Evolutionary conservation across 2,113 vertebrate species (phyloP).

Genomic region (Chloropsis cyanopogon): DNA sequence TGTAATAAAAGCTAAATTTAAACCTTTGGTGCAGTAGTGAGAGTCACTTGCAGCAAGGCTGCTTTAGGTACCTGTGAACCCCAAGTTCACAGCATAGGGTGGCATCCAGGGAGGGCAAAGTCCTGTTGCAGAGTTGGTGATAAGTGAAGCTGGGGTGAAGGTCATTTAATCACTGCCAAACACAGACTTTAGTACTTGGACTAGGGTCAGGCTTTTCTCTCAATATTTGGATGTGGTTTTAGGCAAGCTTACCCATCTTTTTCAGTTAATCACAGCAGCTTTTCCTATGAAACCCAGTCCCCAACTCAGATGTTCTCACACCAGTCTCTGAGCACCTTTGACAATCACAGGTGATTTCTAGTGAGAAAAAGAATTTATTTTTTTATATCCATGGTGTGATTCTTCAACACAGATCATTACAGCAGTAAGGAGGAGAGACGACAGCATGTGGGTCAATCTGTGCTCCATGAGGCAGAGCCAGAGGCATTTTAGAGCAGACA

Average conservation of each 20-base stretch:
- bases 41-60: not conserved
- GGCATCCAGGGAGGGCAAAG: not conserved
- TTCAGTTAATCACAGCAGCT: not conserved
- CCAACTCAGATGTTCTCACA: not conserved
- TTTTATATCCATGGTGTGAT: not conserved
- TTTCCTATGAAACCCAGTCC: not conserved
- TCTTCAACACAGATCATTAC: not conserved
- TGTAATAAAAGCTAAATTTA: constrained; percentile 78
- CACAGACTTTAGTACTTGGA: not conserved
- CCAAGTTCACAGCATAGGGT: not conserved
- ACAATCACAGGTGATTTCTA: not conserved
- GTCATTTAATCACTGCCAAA: not conserved
- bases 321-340: not conserved
- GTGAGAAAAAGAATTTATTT: not conserved
- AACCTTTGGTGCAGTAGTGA: not conserved
- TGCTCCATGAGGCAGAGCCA: not conserved
- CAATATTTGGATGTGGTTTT: not conserved
- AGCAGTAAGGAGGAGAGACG: not conserved
- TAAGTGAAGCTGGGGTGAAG: not conserved
- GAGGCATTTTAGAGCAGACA: not conserved
- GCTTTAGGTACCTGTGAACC: not conserved
- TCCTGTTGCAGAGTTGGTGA: not conserved
- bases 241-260: not conserved
- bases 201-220: not conserved
- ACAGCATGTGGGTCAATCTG: rapidly evolving